These are phyloP conservation scores for Probosciger aterrimus DNA, from an alignment of 2,113 vertebrate species.

Conservation along the genomic window DNA sequence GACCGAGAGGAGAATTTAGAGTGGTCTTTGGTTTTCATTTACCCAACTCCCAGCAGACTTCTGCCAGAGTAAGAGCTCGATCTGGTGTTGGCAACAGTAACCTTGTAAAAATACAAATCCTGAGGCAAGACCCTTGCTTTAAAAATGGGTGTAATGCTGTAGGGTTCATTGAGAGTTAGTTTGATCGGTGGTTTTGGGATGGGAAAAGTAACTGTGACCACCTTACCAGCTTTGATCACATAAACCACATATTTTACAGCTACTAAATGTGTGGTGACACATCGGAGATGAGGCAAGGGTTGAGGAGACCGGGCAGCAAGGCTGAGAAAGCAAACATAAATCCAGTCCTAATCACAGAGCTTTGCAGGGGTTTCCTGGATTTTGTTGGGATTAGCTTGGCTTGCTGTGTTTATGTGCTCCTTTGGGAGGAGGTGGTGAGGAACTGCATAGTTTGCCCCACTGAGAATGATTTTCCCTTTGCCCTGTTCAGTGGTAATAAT, in stretches of 20 bases:
- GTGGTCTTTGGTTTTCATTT: conserved; percentile 41
- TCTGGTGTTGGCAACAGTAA: not conserved
- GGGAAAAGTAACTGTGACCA: not conserved
- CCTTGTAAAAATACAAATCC: not conserved
- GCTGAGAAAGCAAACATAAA: not conserved
- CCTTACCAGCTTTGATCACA: not conserved
- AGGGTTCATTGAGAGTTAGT: not conserved
- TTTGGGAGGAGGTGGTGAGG: conserved; percentile 28
- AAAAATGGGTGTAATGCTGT: not conserved
- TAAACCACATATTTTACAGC: not conserved
- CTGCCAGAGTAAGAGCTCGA: conserved; percentile 14
- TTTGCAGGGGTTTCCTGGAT: conserved; percentile 32
- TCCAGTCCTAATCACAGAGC: not conserved
- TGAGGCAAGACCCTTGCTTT: not conserved
- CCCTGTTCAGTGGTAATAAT: not conserved
- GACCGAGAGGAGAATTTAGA: conserved; percentile 35
- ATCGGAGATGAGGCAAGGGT: not conserved
- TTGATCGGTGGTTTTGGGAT: not conserved
- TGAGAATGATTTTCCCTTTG: not conserved
- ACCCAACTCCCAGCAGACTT: conserved; percentile 26
- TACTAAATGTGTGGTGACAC: not conserved
- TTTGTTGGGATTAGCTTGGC: conserved; percentile 39
- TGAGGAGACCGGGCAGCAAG: conserved; percentile 29
- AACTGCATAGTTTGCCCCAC: not conserved
- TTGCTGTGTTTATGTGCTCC: conserved; percentile 48